Evolutionary conservation across 2,797 vertebrate genomes (phyloP).

Genomic region (Oceanodroma leucorhoa): DNA sequence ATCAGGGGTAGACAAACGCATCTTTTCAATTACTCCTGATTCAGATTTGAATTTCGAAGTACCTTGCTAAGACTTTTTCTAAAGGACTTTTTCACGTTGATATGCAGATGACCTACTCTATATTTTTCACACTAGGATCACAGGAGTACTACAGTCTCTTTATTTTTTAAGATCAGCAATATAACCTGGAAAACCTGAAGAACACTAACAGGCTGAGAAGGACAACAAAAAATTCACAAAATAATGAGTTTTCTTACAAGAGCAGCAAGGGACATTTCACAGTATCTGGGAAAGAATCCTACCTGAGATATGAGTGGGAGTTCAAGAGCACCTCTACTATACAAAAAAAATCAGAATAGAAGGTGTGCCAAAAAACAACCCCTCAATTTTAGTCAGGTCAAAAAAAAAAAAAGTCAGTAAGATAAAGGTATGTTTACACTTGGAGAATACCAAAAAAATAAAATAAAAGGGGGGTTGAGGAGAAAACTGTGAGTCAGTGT

Average conservation of each 20-base stretch:
- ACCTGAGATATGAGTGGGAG: background rate
- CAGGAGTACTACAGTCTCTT: background rate
- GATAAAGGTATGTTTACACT: background rate
- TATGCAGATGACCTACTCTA: background rate
- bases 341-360: background rate
- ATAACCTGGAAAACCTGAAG: background rate
- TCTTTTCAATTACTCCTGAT: fast-evolving
- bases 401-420: background rate
- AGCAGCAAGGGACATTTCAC: background rate
- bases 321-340: background rate
- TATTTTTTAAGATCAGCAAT: background rate
- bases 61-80: background rate
- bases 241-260: background rate
- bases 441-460: background rate
- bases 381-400: background rate
- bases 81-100: background rate
- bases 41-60: background rate
- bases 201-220: background rate
- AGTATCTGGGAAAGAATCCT: background rate
- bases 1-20: background rate
- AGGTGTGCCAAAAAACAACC: background rate
- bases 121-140: background rate
- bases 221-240: background rate
- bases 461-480: background rate
- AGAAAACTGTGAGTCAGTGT: background rate